Conservation (phyloP, 2,113 vertebrate species). For the Prietella phreatophila region DNA sequence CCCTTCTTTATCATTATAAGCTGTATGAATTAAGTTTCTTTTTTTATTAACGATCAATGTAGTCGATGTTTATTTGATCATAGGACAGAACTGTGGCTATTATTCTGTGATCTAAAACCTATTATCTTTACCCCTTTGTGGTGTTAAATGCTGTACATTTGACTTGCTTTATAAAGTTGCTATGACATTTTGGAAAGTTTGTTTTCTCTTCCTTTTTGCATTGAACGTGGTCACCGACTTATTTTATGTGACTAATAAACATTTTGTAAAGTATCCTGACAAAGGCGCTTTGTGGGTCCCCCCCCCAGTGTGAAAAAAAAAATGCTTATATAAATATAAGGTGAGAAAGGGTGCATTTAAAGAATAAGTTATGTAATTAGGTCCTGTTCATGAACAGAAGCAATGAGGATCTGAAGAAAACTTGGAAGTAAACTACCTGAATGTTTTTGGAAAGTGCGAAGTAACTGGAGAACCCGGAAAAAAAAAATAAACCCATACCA, state of each 20-base stretch:
- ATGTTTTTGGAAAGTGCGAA: background rate
- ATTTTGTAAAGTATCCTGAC: constrained; percentile 77
- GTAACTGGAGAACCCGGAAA: background rate
- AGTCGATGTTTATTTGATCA: constrained; percentile 37
- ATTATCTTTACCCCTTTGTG: constrained; percentile 76
- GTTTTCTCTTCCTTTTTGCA: constrained; percentile 81
- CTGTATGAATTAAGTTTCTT: background rate
- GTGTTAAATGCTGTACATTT: constrained; percentile 84
- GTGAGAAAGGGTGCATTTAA: background rate
- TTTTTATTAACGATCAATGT: background rate
- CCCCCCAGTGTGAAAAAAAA: background rate
- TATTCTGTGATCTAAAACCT: constrained; percentile 66
- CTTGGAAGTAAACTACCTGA: too few species aligned
- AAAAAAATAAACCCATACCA: background rate
- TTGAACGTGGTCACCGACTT: constrained; percentile 89
- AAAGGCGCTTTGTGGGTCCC: background rate
- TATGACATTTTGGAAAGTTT: constrained; percentile 77
- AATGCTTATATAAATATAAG: background rate
- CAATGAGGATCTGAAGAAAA: too few species aligned
- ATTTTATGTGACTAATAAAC: constrained; percentile 89
- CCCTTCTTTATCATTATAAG: background rate
- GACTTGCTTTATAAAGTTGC: constrained; percentile 81
- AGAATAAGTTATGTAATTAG: background rate
- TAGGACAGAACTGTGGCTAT: constrained; percentile 74
- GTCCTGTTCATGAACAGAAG: background rate